Evolutionary conservation across 2,113 vertebrate genomes (phyloP).

Genomic region (Pavo muticus): DNA sequence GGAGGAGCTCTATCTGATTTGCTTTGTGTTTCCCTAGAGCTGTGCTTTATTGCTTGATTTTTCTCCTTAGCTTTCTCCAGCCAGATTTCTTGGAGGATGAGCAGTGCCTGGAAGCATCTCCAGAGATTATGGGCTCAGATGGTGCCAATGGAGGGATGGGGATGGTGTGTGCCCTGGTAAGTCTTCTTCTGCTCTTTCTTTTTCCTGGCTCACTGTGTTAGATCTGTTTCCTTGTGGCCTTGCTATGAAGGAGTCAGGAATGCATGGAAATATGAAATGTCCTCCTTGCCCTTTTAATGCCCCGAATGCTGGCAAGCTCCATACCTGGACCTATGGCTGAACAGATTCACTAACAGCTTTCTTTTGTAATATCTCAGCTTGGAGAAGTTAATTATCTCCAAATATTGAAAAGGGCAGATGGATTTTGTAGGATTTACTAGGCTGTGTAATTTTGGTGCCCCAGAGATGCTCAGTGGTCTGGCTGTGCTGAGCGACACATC

Average conservation of each 20-base stretch:
- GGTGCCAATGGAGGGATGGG: accelerated
- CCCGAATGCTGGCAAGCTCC: background rate
- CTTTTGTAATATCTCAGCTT: constrained; percentile 47
- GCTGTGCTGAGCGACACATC: constrained; percentile 35
- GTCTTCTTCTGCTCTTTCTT: background rate
- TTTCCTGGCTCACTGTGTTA: background rate
- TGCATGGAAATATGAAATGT: background rate
- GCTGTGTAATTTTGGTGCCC: constrained; percentile 57
- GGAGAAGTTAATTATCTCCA: constrained; percentile 72
- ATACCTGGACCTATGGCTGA: constrained; percentile 18
- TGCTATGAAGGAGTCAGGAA: background rate
- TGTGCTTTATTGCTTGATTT: background rate
- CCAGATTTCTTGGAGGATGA: background rate
- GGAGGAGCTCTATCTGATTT: background rate
- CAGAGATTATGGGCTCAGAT: accelerated
- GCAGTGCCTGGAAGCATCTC: background rate
- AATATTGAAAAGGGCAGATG: constrained; percentile 66
- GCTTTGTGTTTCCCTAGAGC: background rate
- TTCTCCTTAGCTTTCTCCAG: background rate
- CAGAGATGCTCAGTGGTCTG: constrained; percentile 55
- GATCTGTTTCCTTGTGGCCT: background rate
- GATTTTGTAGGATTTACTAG: constrained; percentile 60
- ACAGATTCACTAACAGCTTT: constrained; percentile 66
- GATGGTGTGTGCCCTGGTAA: background rate
- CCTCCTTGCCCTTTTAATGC: constrained; percentile 4